Conservation (phyloP, 2,797 vertebrate species). For the Pangasius djambal region DNA sequence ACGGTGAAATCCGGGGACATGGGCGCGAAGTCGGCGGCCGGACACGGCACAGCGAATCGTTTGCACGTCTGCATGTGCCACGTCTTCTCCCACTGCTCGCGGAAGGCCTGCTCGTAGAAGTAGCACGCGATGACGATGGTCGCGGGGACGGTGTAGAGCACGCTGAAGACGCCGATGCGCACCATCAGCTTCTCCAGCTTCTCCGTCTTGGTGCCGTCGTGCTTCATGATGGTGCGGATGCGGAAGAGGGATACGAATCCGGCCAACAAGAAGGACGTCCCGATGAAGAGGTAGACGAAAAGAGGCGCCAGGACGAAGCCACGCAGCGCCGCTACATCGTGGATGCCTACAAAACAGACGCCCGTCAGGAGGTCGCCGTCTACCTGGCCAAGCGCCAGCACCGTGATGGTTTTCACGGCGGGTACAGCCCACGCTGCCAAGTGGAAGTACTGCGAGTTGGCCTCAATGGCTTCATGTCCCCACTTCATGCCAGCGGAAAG, state of each 20-base stretch:
- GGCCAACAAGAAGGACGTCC: constrained; percentile 87
- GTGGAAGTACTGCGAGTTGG: constrained; percentile 90
- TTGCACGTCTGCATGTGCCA: constrained; percentile 89
- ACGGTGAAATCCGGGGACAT: constrained; percentile 88
- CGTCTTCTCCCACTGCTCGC: constrained; percentile 86
- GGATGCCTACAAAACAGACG: constrained; percentile 89
- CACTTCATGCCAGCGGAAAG: constrained; percentile 92
- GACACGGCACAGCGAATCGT: constrained; percentile 85
- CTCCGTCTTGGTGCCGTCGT: constrained; percentile 88
- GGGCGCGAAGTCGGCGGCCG: constrained; percentile 75
- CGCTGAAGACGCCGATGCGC: constrained; percentile 87
- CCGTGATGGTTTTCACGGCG: constrained; percentile 87
- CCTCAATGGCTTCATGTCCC: constrained; percentile 91
- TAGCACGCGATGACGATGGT: constrained; percentile 88
- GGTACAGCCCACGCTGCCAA: constrained; percentile 90
- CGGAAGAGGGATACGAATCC: constrained; percentile 90
- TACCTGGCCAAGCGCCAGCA: constrained; percentile 87
- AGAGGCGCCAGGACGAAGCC: constrained; percentile 89
- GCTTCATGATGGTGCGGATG: constrained; percentile 92
- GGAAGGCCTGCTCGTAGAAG: constrained; percentile 90
- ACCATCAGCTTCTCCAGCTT: constrained; percentile 94
- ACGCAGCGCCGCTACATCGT: constrained; percentile 80
- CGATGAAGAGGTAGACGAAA: constrained; percentile 88
- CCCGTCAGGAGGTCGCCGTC: constrained; percentile 90
- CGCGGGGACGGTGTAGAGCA: constrained; percentile 87